These are phyloP conservation scores for Diploptera punctata DNA, from an alignment of 2,888 invertebrate genomes.

Conservation along the genomic window DNA sequence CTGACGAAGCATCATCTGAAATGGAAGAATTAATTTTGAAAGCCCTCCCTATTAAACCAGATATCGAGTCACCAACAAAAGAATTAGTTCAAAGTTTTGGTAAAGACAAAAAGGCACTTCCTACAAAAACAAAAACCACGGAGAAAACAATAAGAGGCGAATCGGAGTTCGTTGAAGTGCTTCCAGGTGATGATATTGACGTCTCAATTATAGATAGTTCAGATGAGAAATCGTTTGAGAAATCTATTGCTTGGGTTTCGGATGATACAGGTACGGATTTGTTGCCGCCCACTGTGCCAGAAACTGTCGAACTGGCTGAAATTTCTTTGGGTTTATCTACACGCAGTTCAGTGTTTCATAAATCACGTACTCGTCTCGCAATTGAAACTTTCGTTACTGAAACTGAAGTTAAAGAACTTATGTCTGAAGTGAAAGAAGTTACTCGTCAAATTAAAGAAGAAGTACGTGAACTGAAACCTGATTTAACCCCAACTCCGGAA, in stretches of 20 bases:
- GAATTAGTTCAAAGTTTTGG: too few species aligned
- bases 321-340: background rate
- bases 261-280: background rate
- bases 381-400: slow-evolving; percentile 38
- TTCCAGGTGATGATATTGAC: background rate
- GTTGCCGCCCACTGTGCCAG: background rate
- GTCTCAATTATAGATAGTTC: background rate
- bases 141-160: too few species aligned
- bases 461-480: slow-evolving; percentile 59
- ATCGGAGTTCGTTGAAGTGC: background rate
- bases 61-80: too few species aligned
- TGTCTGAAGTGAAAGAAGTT: slow-evolving; percentile 58
- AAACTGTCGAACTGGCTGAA: background rate
- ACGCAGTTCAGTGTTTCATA: background rate
- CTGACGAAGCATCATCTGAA: background rate
- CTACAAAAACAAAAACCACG: too few species aligned
- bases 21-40: background rate
- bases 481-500: slow-evolving; percentile 60
- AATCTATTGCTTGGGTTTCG: background rate
- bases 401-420: slow-evolving; percentile 49
- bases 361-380: background rate
- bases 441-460: slow-evolving; percentile 58
- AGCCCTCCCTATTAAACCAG: background rate
- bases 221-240: background rate
- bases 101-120: too few species aligned